Percentiles rank a stretch among this genome's conserved stretches.
phyloP scores from a whole-genome alignment of 2,888 invertebrate species.

The Antheraea assamensis region DNA sequence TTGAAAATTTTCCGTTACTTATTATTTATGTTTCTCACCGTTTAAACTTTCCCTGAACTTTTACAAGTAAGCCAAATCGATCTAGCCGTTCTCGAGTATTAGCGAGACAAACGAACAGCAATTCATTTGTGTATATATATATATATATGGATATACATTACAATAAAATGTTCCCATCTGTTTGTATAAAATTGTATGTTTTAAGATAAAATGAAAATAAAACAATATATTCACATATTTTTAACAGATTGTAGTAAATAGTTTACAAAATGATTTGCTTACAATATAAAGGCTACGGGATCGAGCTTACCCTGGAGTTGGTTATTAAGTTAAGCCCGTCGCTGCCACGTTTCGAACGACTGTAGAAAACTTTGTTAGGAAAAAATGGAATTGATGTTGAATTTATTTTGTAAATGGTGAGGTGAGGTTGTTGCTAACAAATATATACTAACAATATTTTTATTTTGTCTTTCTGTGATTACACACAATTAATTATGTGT shows the following conservation, averaged over 20 bases:
- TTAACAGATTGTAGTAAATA: neutral
- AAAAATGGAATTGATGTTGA: neutral
- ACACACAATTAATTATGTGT: neutral
- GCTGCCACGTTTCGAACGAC: neutral
- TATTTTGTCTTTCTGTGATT: neutral
- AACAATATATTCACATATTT: neutral
- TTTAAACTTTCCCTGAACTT: too few species aligned
- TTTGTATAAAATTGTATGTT: too few species aligned
- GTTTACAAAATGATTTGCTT: slow-evolving; percentile 5
- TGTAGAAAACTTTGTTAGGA: slow-evolving; percentile 6
- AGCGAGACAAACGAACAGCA: too few species aligned
- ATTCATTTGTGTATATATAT: too few species aligned
- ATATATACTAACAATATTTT: neutral
- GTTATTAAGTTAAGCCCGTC: neutral
- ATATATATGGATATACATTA: too few species aligned
- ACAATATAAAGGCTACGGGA: neutral
- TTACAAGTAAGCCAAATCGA: too few species aligned
- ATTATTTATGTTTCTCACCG: too few species aligned
- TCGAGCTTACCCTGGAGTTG: neutral
- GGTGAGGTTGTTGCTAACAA: neutral
- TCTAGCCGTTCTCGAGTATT: too few species aligned
- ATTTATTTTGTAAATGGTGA: neutral
- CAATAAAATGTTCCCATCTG: too few species aligned
- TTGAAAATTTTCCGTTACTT: too few species aligned
- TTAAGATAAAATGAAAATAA: too few species aligned